phyloP scores from a whole-genome alignment of 1,140 invertebrate species.

The Dinothrombium tinctorium region DNA sequence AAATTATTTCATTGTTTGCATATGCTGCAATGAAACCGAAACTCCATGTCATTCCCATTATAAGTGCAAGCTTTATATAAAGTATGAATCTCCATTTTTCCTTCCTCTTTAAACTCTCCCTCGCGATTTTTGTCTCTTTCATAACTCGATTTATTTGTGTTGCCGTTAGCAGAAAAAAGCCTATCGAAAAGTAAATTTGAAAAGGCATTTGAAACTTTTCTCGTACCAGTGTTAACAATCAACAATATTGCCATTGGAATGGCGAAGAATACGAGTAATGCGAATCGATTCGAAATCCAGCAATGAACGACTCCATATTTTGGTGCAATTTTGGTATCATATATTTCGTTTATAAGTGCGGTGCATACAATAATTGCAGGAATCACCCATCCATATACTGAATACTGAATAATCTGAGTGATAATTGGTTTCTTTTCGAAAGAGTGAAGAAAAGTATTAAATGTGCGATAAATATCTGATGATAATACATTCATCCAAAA shows the following conservation, averaged over 20 bases:
- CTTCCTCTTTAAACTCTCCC: conserved; percentile 2
- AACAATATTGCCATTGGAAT: conserved; percentile 23
- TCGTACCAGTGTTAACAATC: conserved; percentile 19
- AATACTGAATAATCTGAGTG: conserved; percentile 16
- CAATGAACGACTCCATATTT: conserved; percentile 19
- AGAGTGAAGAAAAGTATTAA: conserved; percentile 12
- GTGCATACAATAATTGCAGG: conserved; percentile 16
- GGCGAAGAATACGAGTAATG: conserved; percentile 22
- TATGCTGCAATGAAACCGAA: conserved; percentile 22
- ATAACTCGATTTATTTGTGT: conserved; percentile 10
- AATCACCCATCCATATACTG: conserved; percentile 19
- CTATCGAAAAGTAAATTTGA: conserved; percentile 10
- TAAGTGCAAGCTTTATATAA: conserved; percentile 25
- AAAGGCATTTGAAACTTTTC: not conserved
- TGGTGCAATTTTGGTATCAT: conserved; percentile 8
- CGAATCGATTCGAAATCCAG: conserved; percentile 26
- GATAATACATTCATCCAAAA: conserved; percentile 92
- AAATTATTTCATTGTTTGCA: conserved; percentile 9
- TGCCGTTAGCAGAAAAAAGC: conserved; percentile 28
- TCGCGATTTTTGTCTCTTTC: conserved; percentile 4
- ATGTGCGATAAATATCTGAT: conserved; percentile 79
- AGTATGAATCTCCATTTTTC: conserved; percentile 17
- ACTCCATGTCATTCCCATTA: conserved; percentile 29
- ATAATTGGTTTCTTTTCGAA: not conserved
- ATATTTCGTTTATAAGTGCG: not conserved